phyloP scores from a whole-genome alignment of 2,797 vertebrate species.

The Enteromius radiatus region DNA sequence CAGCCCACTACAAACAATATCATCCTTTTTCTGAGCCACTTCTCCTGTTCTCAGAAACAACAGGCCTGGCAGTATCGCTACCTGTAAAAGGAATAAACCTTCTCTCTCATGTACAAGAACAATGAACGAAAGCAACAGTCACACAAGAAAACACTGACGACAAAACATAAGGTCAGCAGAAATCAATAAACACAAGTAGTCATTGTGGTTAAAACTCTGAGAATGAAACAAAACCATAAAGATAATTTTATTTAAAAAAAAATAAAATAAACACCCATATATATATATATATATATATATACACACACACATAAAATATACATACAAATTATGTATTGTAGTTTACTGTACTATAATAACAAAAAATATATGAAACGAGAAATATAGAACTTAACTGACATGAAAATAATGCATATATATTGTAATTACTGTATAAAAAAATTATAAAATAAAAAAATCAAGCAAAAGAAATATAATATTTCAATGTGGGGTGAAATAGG shows the following conservation, averaged over 20 bases:
- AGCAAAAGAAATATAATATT: neutral
- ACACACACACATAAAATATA: neutral
- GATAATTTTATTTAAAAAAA: neutral
- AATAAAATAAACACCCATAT: no score
- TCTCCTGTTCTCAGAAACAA: neutral
- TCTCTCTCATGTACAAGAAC: slow-evolving; percentile 10
- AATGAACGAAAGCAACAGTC: slow-evolving; percentile 3
- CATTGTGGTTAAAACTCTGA: slow-evolving; percentile 2
- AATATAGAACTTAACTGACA: neutral
- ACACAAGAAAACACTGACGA: neutral
- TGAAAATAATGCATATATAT: neutral
- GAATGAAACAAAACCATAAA: neutral
- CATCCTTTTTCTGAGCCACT: neutral
- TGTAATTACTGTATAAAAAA: neutral
- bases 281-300: no score
- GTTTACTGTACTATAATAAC: neutral
- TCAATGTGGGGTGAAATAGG: neutral
- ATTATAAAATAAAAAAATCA: neutral
- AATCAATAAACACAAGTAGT: slow-evolving; percentile 21
- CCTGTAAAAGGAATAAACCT: slow-evolving; percentile 11
- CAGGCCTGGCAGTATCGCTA: slow-evolving; percentile 19
- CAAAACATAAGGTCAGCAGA: slow-evolving; percentile 12
- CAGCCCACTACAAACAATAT: neutral
- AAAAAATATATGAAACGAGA: neutral
- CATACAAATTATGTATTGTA: neutral